Base-by-base conservation (phyloP, 37 sponge, comb jelly and placozoan species). In the Cliona cf. orientalis region DNA sequence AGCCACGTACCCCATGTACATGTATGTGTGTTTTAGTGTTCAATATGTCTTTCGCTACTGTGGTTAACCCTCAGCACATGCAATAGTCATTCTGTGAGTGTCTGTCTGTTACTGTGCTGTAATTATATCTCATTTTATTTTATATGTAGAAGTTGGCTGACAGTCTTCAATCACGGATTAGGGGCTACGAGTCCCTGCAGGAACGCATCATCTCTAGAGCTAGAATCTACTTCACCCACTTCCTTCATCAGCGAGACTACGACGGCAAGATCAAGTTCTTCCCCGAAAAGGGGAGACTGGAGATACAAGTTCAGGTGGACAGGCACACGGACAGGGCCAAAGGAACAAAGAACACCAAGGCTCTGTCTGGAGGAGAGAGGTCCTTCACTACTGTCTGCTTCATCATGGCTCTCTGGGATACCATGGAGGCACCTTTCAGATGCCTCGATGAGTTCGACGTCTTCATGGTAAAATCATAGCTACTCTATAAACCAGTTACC, bases 401-500 rank as follows among this genome's bases (percentile, higher is more conserved):
- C 79, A 92, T 99, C 80, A 87, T 96, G 84, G 78, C 97, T 12
- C 95, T 99, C 28, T 99, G 99, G 99, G 93, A 94, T 22, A 93
- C 91, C n/a, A 94, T 94, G 58, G 97, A 99, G 59, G 70, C 93
- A 23, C 99, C 99, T 0, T 96, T 99, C 60, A 86, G 95, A 14
- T 83, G 89, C 37, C 86, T 99, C 58, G 99, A 99, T 76, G 99
- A 99, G 85, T 99, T 99, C 85, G 99, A 99, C 78, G 97, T 99
- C 23, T 99, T 99, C 77, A 99, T 99, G 99, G 97, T 96, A 46
- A 65, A 91, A 73, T 36, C 63, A 7, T 62, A 6, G 6, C 6
- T 62, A 62, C 63, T 25, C 23, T 25, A 11, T 7, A 25, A 25
- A 22, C 26, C 7, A 28, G 23, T 23, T 62, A 62, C 26, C 21